Evolutionary conservation across 2,113 vertebrate genomes (phyloP).

Genomic region (Oreochromis niloticus): DNA sequence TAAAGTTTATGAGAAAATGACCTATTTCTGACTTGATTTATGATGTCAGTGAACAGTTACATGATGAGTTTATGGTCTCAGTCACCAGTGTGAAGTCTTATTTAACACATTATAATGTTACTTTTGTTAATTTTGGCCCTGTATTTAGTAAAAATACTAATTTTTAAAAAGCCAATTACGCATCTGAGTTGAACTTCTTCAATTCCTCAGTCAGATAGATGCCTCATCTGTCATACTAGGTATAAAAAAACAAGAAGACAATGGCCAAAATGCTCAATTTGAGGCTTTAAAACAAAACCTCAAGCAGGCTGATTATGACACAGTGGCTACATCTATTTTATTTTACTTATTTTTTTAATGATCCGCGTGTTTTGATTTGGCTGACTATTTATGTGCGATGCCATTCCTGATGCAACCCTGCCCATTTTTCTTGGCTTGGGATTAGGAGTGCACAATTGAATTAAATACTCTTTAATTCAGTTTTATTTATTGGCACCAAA

Average conservation of each 20-base stretch:
- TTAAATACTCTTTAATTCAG: neutral
- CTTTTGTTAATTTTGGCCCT: neutral
- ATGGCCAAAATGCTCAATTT: neutral
- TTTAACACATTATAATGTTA: neutral
- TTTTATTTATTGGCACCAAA: neutral
- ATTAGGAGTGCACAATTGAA: neutral
- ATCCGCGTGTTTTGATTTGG: neutral
- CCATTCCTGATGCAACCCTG: neutral
- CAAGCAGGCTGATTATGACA: neutral
- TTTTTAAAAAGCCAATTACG: neutral
- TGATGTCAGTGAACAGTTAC: neutral
- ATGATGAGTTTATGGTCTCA: neutral
- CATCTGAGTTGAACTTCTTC: neutral
- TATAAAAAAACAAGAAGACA: neutral
- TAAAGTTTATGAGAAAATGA: neutral
- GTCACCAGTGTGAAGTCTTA: neutral
- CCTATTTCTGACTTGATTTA: neutral
- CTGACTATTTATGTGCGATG: accelerated
- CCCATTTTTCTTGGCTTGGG: neutral
- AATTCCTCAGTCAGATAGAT: neutral
- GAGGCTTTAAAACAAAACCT: neutral
- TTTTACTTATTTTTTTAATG: neutral
- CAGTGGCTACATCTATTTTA: neutral
- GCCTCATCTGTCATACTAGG: neutral
- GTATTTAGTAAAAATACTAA: neutral